These are phyloP conservation scores for Rhineura floridana DNA, from an alignment of 2,113 vertebrate genomes.

Conservation along the genomic window DNA sequence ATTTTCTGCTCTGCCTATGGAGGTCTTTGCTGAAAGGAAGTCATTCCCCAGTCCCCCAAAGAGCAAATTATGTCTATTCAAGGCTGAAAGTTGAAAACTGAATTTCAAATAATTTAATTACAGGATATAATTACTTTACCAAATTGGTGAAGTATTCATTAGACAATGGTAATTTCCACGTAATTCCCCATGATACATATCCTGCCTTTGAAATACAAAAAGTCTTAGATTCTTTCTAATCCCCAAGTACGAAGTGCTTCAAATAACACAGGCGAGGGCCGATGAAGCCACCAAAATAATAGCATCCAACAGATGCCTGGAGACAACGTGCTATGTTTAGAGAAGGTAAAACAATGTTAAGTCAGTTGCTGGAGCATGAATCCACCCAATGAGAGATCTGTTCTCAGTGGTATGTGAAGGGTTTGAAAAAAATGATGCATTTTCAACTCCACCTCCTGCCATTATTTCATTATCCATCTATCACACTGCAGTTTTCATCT, in stretches of 20 bases:
- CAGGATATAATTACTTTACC: slow-evolving; percentile 72
- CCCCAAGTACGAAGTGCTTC: slow-evolving; percentile 70
- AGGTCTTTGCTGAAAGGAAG: slow-evolving; percentile 61
- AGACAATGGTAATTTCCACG: slow-evolving; percentile 76
- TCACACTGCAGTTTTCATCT: slow-evolving; percentile 32
- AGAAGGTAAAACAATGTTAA: slow-evolving; percentile 68
- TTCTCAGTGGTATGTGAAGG: slow-evolving; percentile 41
- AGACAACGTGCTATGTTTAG: slow-evolving; percentile 59
- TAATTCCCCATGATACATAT: slow-evolving; percentile 70
- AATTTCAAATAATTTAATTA: slow-evolving; percentile 82
- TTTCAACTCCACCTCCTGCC: slow-evolving; percentile 46
- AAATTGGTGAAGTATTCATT: slow-evolving; percentile 72
- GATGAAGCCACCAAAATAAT: slow-evolving; percentile 61
- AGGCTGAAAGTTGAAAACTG: slow-evolving; percentile 72
- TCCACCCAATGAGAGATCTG: slow-evolving; percentile 35
- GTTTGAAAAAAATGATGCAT: slow-evolving; percentile 16
- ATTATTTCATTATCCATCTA: slow-evolving; percentile 37
- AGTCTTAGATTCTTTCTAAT: slow-evolving; percentile 66
- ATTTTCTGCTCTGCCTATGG: slow-evolving; percentile 53
- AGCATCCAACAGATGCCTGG: slow-evolving; percentile 65
- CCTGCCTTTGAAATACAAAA: slow-evolving; percentile 71
- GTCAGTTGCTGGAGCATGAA: slow-evolving; percentile 61
- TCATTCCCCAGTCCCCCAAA: slow-evolving; percentile 58
- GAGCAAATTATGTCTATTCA: slow-evolving; percentile 71
- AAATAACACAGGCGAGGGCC: slow-evolving; percentile 66